Percentiles rank a stretch among this genome's conserved stretches.
Conservation (phyloP, 2,113 vertebrate genomes). For the Lichenostomus cassidix region DNA sequence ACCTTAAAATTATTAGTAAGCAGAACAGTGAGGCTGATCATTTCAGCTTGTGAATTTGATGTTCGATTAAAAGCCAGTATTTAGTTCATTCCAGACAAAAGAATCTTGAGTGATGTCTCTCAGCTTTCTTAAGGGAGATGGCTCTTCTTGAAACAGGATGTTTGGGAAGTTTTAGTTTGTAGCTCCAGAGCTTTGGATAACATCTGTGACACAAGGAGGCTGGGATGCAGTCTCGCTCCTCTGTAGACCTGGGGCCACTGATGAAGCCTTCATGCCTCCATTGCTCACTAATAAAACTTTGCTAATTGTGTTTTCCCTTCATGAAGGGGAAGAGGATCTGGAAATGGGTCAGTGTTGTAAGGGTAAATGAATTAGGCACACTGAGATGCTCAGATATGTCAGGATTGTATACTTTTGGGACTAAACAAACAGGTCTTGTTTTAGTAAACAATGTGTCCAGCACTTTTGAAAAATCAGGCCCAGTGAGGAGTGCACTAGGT, state of each 20-base stretch:
- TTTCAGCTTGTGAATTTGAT: not conserved
- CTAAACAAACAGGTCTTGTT: not conserved
- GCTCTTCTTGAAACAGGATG: not conserved
- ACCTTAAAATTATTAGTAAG: not conserved
- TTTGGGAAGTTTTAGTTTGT: not conserved
- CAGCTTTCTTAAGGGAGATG: not conserved
- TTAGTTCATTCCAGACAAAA: not conserved
- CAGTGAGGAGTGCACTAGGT: not conserved
- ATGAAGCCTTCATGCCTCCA: not conserved
- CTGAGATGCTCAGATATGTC: not conserved
- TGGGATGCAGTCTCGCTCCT: not conserved
- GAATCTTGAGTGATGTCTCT: not conserved
- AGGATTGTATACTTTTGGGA: not conserved
- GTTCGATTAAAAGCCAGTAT: not conserved
- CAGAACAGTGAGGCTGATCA: not conserved
- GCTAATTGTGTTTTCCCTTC: not conserved
- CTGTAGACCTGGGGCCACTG: not conserved
- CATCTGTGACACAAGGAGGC: not conserved
- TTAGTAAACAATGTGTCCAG: not conserved
- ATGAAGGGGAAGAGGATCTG: not conserved
- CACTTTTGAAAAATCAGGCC: not conserved
- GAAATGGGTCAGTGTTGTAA: not conserved
- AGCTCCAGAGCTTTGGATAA: not conserved
- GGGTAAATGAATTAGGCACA: not conserved
- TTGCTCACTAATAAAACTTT: not conserved